Conservation (phyloP, 2,113 vertebrate genomes). For the Cryptoleucopteryx plumbea region DNA sequence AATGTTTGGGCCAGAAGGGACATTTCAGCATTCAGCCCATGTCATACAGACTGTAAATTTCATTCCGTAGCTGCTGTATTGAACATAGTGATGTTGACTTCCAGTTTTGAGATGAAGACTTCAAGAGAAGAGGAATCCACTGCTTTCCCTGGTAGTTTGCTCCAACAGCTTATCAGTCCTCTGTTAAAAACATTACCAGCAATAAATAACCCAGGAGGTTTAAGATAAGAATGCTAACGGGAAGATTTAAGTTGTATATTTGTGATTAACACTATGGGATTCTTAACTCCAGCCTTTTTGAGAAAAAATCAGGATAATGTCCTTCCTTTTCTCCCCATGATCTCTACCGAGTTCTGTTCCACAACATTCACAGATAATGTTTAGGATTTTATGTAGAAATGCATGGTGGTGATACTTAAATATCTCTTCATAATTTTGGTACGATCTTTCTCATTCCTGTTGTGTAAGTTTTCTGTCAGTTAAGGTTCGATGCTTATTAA, state of each 20-base stretch:
- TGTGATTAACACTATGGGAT: neutral
- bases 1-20: neutral
- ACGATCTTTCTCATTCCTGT: neutral
- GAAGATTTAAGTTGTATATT: neutral
- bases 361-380: neutral
- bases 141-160: neutral
- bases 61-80: neutral
- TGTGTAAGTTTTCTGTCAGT: neutral
- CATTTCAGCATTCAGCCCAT: neutral
- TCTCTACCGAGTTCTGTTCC: neutral
- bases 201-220: neutral
- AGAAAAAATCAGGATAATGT: neutral
- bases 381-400: neutral
- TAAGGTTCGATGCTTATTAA: neutral
- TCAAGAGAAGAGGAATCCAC: neutral
- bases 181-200: neutral
- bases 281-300: neutral
- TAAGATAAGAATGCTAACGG: neutral
- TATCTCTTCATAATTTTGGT: neutral
- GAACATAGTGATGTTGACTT: neutral
- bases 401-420: neutral
- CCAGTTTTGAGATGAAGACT: neutral
- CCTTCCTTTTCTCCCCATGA: neutral
- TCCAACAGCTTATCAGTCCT: neutral
- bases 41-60: neutral